Evolutionary conservation across 92 coral and sea anemone genomes (phyloP).

Genomic region (Parazoanthus swiftii): DNA sequence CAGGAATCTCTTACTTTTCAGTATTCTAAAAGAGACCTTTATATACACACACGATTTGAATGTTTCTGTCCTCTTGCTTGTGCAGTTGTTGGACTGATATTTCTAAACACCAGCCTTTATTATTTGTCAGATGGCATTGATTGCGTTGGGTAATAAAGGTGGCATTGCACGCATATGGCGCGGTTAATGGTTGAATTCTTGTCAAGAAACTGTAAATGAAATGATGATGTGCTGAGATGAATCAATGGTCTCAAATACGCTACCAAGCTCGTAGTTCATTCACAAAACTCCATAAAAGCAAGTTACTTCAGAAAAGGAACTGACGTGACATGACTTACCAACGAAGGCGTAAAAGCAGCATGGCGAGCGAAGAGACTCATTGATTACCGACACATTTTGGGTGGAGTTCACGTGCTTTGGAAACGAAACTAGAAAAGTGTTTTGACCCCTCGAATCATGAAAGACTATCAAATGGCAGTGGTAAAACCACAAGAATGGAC

Average conservation of each 20-base stretch:
- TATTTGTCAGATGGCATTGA: conserved; percentile 34
- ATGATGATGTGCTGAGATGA: conserved; percentile 28
- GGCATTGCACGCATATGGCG: conserved; percentile 26
- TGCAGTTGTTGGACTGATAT: not conserved
- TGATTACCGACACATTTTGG: not conserved
- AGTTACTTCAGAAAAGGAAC: not conserved
- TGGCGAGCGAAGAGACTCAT: not conserved
- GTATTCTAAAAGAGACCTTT: not conserved
- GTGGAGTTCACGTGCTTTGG: conserved; percentile 6
- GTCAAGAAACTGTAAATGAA: conserved; percentile 38
- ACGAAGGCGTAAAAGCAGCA: not conserved
- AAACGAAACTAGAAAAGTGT: not conserved
- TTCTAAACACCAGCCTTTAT: not conserved
- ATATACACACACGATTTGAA: not conserved
- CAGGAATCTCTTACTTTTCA: not conserved
- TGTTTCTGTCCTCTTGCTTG: not conserved
- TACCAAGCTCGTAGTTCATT: not conserved
- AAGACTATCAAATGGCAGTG: conserved; percentile 23
- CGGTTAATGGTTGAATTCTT: conserved; percentile 44
- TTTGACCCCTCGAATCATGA: conserved; percentile 2
- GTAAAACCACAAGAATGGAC: conserved; percentile 37
- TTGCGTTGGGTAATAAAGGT: conserved; percentile 22
- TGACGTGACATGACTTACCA: conserved; percentile 6
- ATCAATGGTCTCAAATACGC: not conserved
- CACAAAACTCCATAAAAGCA: not conserved